Evolutionary conservation across 2,888 invertebrate species (phyloP), one percentile per base, ranked within the genome.

Genomic region (Abscondita cerata): DNA sequence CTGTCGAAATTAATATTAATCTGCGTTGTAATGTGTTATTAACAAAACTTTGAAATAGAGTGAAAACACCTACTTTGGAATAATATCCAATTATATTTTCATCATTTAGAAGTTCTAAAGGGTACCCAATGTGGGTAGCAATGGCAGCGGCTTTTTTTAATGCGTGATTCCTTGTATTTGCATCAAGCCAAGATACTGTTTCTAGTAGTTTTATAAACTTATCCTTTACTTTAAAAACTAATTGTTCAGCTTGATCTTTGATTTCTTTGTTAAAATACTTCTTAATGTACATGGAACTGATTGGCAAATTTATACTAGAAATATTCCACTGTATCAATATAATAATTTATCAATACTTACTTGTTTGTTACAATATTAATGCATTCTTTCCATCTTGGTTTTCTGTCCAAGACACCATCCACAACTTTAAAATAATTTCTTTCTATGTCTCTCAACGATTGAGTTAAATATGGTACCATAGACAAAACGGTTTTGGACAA

Each of bases 401-500:
- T 88, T 76, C 92, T 83, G 76, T 93, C 93, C 0, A 92, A 91
- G 76, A 89, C 89, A 0, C 95, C 95, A 2, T 90, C 90, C 3
- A 95, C 82, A 0, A 89, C 89, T 0, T 93, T 91, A 52, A 89
- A 89, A 79, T 92, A 95, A 33, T 89, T 86, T 51, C 95, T 81
- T 75, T 94, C 93, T 0, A 93, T 83, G 52, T 90, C 87, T 1
- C 95, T 85, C 61, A 93, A 84, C 54, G 85, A 85, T 52, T 94
- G 92, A 0, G 88, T 90, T 64, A 96, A 81, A 78, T 93, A 95
- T 1, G 90, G 88, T 6, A 93, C 87, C 0, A 92, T 90, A 2
- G 91, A 90, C 0, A 89, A 90, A 0, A 93, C 91, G 0, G 91
- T 92, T 53, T 96, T 86, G 95, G 96, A 96, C 87, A 96, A 87